Conservation (phyloP, 1,140 invertebrate genomes). For the Melanaphis sacchari region DNA sequence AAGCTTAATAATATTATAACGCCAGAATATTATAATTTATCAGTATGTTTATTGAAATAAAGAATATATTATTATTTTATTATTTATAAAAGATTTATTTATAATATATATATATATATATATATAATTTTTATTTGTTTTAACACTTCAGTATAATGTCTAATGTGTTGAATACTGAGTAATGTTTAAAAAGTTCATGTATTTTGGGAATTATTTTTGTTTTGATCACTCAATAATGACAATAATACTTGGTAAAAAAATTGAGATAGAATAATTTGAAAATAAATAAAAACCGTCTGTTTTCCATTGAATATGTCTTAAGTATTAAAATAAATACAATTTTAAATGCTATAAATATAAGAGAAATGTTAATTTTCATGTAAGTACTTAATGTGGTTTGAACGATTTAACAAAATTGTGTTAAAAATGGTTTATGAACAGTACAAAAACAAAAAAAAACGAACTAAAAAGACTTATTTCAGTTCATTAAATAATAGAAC, state of each 20-base stretch:
- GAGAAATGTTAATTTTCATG: neutral
- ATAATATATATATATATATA: neutral
- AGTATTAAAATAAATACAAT: neutral
- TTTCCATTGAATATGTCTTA: neutral
- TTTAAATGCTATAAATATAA: neutral
- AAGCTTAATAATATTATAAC: neutral
- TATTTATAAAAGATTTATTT: neutral
- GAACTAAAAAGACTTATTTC: neutral
- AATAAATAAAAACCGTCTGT: neutral
- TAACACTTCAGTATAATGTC: neutral
- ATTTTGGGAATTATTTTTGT: neutral
- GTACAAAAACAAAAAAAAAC: neutral
- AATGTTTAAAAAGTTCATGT: neutral
- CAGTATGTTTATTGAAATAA: neutral
- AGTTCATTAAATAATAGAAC: neutral
- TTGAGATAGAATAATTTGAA: neutral
- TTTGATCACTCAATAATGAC: neutral
- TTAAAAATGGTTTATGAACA: neutral
- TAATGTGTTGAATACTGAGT: neutral
- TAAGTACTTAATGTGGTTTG: neutral
- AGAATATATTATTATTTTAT: neutral
- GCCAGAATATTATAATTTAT: too few species aligned
- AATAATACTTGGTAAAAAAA: neutral
- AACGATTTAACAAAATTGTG: neutral
- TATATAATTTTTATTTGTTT: neutral